Base-by-base conservation (phyloP, 2,797 vertebrate species). In the Limnodromus scolopaceus region DNA sequence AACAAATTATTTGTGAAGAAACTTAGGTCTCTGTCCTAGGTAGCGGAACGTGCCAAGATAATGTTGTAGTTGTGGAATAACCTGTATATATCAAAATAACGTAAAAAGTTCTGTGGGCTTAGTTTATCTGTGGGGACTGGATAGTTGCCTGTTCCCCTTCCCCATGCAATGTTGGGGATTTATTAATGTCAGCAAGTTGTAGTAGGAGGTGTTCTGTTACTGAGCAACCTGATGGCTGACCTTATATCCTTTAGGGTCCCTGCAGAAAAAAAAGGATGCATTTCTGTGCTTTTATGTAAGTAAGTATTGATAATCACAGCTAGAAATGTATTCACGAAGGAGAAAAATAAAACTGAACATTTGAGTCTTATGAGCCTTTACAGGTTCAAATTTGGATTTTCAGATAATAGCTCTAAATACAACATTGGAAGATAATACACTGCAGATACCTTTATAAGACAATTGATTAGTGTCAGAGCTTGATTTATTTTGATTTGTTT, bases 401-500 rank as follows among this genome's bases (percentile, higher is more conserved):
- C 4, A 11, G 24, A 10, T 53, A 38, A 15, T 34, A 61, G 24
- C 39, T 92, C n/a, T 69, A 45, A 63, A 41, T 19, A 23, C 8
- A 61, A 24, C 1, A 10, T 76, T 27, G 55, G 66, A 79, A 78
- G 36, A 48, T 86, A 19, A 7, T 7, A 46, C 8, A 10, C 17
- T 71, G 16, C 58, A 34, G 11, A 36, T 86, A 2, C 51, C 66
- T 77, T 60, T 70, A 1, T 66, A 51, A 79, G 63, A 24, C 20
- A 22, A 36, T 36, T 74, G 18, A 9, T 87, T 68, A 24, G 13
- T 71, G 65, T 89, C 63, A 76, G 36, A 93, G 17, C 23, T 84
- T 94, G 51, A 72, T 91, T 74, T 93, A 39, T 93, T 87, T 95
- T 39, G 1, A 9, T 96, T 95, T 95, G 13, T 72, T 97, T 96